Evolutionary conservation across 2,888 invertebrate species (phyloP).

Genomic region (Dione vanillae): DNA sequence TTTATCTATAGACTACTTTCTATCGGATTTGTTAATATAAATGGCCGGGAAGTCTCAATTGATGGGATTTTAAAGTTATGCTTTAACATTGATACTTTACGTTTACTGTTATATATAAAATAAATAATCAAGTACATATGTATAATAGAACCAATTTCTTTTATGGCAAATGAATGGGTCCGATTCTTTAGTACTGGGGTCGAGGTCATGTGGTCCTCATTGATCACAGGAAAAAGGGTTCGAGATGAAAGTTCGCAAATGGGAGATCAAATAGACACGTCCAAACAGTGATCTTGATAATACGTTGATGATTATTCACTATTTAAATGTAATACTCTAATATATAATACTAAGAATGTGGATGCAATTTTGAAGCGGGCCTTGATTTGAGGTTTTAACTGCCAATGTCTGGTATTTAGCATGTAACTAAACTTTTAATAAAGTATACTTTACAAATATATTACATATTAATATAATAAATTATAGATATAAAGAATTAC

Average conservation of each 20-base stretch:
- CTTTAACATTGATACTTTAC: background rate
- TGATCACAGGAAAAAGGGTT: constrained; percentile 14
- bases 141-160: background rate
- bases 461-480: no score
- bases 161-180: background rate
- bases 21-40: constrained; percentile 15
- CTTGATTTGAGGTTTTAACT: no score
- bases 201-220: constrained; percentile 13
- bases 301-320: background rate
- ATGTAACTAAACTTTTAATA: no score
- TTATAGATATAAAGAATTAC: background rate
- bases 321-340: no score
- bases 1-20: constrained; percentile 26
- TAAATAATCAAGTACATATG: background rate
- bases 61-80: background rate
- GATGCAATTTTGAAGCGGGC: no score
- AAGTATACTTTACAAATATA: no score
- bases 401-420: no score
- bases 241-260: constrained; percentile 21
- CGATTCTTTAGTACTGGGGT: constrained; percentile 9
- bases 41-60: constrained; percentile 12
- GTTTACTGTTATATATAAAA: no score
- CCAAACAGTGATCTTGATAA: constrained; percentile 11
- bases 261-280: constrained; percentile 8
- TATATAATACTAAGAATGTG: no score